phyloP scores from a whole-genome alignment of 2,113 vertebrate genomes.

The Rhipidura dahli region DNA sequence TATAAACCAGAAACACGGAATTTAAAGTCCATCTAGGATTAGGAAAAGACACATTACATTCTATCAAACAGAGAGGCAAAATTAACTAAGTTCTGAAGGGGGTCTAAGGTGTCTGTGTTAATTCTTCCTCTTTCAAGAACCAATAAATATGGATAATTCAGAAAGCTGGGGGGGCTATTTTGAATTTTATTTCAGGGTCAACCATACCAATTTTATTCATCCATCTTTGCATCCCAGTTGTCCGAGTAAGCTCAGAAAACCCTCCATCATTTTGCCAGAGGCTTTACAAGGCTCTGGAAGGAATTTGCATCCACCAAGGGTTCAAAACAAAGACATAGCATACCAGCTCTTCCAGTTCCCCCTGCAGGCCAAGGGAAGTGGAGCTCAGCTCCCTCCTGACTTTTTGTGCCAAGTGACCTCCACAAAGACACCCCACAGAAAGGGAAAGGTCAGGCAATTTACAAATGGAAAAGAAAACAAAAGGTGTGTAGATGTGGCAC shows the following conservation, averaged over 20 bases:
- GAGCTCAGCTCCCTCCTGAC: neutral
- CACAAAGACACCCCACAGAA: neutral
- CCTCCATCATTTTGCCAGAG: neutral
- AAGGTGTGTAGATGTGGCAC: neutral
- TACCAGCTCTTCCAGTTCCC: neutral
- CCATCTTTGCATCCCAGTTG: neutral
- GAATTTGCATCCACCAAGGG: neutral
- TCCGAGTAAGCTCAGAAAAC: neutral
- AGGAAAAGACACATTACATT: neutral
- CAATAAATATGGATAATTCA: neutral
- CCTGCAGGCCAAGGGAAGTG: neutral
- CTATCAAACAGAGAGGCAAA: neutral
- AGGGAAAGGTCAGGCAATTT: rapidly evolving
- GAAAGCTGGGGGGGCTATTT: neutral
- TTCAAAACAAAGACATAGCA: neutral
- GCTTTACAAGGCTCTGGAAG: neutral
- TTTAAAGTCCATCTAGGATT: neutral
- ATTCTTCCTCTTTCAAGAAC: neutral
- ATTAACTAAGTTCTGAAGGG: neutral
- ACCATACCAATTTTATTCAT: neutral
- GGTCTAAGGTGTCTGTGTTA: neutral
- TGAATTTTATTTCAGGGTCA: neutral
- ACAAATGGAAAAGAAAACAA: neutral
- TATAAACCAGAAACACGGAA: neutral
- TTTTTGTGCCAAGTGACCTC: neutral